These are phyloP conservation scores for Microchrysa polita DNA, from an alignment of 2,888 invertebrate genomes.

Conservation along the genomic window DNA sequence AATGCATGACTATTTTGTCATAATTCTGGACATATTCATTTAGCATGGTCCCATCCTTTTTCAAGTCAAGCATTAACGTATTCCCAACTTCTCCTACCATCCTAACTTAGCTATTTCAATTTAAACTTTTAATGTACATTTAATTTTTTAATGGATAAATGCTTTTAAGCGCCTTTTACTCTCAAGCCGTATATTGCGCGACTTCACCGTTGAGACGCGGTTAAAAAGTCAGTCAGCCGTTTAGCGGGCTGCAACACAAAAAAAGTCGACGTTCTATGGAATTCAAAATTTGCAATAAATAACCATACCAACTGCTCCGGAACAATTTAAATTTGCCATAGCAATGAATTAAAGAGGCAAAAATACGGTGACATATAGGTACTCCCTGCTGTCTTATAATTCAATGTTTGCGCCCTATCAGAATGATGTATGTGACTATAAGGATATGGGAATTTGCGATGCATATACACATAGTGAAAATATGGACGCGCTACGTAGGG, in stretches of 20 bases:
- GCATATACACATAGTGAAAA: not conserved
- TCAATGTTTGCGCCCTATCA: slow-evolving; percentile 8
- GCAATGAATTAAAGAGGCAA: slow-evolving; percentile 24
- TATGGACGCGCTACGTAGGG: not conserved
- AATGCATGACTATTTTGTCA: too few relatives aligned
- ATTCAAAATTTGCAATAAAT: slow-evolving; percentile 40
- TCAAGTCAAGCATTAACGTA: not conserved
- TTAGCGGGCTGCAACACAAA: not conserved
- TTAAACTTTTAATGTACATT: slow-evolving; percentile 55
- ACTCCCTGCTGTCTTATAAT: slow-evolving; percentile 30
- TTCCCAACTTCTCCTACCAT: slow-evolving; percentile 18
- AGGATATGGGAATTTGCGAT: not conserved
- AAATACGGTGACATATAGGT: slow-evolving; percentile 23
- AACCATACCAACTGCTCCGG: slow-evolving; percentile 14
- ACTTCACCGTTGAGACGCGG: slow-evolving; percentile 12
- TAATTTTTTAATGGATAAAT: slow-evolving; percentile 55
- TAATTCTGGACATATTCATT: too few relatives aligned
- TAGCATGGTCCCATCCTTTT: too few relatives aligned
- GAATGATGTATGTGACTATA: slow-evolving; percentile 34
- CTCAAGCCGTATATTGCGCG: not conserved
- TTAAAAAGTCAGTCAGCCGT: not conserved
- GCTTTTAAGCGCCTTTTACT: slow-evolving; percentile 49
- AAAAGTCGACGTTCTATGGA: slow-evolving; percentile 28
- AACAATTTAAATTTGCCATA: slow-evolving; percentile 39
- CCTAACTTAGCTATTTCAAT: slow-evolving; percentile 48